Evolutionary conservation across 2,113 vertebrate species (phyloP).

Genomic region (Pholis gunnellus): DNA sequence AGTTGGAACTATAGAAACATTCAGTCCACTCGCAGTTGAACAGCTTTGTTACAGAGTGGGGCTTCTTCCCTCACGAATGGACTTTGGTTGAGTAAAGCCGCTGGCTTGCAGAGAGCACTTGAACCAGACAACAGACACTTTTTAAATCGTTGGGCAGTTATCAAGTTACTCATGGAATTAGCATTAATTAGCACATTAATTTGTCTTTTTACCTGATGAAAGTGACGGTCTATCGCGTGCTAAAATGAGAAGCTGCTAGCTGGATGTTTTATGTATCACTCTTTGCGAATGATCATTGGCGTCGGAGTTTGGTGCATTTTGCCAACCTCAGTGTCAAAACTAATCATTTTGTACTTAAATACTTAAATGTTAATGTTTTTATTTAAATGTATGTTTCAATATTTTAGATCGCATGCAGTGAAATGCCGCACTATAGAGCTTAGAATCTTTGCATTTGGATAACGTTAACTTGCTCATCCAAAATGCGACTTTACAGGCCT

Average conservation of each 20-base stretch:
- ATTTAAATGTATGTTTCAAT: neutral
- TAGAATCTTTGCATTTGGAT: neutral
- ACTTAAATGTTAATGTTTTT: neutral
- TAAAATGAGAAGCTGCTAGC: neutral
- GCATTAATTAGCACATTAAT: neutral
- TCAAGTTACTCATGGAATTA: neutral
- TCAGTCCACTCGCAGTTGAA: neutral
- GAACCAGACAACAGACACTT: neutral
- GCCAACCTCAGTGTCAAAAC: neutral
- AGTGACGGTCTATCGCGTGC: neutral
- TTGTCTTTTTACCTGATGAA: neutral
- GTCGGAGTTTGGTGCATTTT: neutral
- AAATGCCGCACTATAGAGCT: neutral
- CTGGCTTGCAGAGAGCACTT: neutral
- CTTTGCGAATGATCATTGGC: neutral
- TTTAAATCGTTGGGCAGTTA: no score
- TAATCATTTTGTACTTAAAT: neutral
- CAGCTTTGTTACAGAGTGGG: neutral
- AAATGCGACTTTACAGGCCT: no score
- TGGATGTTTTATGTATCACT: neutral
- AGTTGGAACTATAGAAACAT: neutral
- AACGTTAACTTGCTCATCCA: neutral
- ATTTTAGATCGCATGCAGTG: neutral
- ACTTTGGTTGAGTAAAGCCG: neutral
- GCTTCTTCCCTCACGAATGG: neutral